A percentile compares a stretch with the other conserved stretches of the same genome.
phyloP scores from a whole-genome alignment of 2,797 vertebrate species.

The Psittacula derbiana region DNA sequence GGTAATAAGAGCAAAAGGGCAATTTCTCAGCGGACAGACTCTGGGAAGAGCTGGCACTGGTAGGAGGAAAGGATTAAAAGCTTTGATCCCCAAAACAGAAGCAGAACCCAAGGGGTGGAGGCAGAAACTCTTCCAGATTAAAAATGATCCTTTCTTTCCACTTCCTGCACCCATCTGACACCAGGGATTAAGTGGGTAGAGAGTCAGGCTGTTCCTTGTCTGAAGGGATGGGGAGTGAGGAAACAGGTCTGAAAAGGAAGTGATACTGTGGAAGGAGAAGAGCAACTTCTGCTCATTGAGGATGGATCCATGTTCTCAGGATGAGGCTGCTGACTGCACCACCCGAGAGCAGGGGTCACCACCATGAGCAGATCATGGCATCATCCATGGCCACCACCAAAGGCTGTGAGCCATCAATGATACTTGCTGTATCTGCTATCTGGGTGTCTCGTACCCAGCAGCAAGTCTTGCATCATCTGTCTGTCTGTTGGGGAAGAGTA shows the following conservation, averaged over 20 bases:
- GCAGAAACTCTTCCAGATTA: not conserved
- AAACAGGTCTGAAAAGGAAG: not conserved
- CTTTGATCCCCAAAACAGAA: not conserved
- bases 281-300: not conserved
- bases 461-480: not conserved
- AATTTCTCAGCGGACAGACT: not conserved
- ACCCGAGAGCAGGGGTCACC: not conserved
- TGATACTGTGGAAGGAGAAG: not conserved
- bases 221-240: not conserved
- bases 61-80: not conserved
- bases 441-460: not conserved
- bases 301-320: not conserved
- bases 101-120: not conserved
- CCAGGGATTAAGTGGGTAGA: not conserved
- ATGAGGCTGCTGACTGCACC: not conserved
- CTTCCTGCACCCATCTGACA: not conserved
- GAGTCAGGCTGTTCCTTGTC: not conserved
- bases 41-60: not conserved
- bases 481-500: not conserved
- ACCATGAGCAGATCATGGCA: not conserved
- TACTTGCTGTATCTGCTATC: accelerated
- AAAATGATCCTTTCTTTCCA: not conserved
- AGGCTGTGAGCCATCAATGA: accelerated
- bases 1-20: not conserved
- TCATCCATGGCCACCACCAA: not conserved